Conservation (phyloP, 2,888 invertebrate species). For the Brachyopa scutellaris region DNA sequence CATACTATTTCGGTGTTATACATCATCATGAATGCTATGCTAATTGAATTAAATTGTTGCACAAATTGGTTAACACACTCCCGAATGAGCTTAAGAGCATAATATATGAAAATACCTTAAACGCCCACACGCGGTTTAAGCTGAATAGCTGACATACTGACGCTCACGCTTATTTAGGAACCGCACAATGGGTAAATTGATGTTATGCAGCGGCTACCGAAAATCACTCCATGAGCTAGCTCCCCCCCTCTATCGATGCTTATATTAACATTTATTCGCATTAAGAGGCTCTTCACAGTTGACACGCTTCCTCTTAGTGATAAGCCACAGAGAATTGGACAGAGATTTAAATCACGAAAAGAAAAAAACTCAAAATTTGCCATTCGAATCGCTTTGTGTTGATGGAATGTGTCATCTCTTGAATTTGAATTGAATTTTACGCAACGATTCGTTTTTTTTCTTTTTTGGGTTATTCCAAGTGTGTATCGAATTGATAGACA, state of each 20-base stretch:
- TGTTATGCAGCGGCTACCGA: slow-evolving; percentile 7
- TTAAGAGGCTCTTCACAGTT: neutral
- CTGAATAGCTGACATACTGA: slow-evolving; percentile 1
- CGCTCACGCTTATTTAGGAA: slow-evolving; percentile 5
- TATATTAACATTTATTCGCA: too few species aligned
- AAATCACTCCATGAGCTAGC: slow-evolving; percentile 4
- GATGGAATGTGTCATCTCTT: slow-evolving; percentile 14
- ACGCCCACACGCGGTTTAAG: neutral
- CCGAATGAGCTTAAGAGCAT: neutral
- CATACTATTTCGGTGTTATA: too few species aligned
- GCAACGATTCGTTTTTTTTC: neutral
- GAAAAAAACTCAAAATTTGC: slow-evolving; percentile 1
- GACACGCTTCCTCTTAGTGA: slow-evolving; percentile 2
- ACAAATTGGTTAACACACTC: slow-evolving; percentile 17
- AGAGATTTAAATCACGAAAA: neutral
- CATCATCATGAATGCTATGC: too few species aligned
- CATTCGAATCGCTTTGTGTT: neutral
- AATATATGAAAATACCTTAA: neutral
- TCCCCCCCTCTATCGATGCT: too few species aligned
- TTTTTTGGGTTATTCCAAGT: slow-evolving; percentile 1
- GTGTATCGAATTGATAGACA: neutral
- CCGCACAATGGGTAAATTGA: neutral
- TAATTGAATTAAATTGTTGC: slow-evolving; percentile 23
- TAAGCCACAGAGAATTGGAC: neutral
- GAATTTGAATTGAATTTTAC: slow-evolving; percentile 15